Percentiles rank a stretch among this genome's conserved stretches.
These are phyloP conservation scores for Theocolax elegans DNA, from an alignment of 1,140 invertebrate species.

Conservation along the genomic window DNA sequence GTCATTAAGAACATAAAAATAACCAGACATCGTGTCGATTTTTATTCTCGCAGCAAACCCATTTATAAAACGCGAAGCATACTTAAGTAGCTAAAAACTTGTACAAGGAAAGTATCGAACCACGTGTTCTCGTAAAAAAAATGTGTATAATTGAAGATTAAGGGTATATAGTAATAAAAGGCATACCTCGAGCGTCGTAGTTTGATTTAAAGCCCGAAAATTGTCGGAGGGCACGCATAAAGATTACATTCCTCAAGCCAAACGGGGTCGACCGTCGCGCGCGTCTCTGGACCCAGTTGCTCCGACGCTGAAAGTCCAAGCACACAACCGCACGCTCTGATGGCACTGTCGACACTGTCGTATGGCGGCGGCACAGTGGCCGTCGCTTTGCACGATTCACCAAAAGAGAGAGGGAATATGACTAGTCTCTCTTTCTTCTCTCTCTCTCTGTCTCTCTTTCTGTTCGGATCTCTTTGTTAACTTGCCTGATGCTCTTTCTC, in stretches of 20 bases:
- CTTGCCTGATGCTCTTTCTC: too few relatives aligned
- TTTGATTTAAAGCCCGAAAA: slow-evolving; percentile 37
- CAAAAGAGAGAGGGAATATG: not conserved
- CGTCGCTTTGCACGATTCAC: not conserved
- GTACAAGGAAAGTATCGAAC: too few relatives aligned
- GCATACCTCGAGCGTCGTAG: too few relatives aligned
- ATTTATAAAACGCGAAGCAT: too few relatives aligned
- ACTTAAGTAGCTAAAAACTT: too few relatives aligned
- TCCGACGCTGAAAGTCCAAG: slow-evolving; percentile 63
- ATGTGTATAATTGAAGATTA: too few relatives aligned
- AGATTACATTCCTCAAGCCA: slow-evolving; percentile 63
- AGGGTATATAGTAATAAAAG: too few relatives aligned
- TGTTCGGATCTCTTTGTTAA: too few relatives aligned
- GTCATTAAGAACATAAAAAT: too few relatives aligned
- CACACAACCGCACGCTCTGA: slow-evolving; percentile 47
- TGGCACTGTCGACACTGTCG: slow-evolving; percentile 42
- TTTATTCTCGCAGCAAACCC: too few relatives aligned
- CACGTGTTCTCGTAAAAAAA: too few relatives aligned
- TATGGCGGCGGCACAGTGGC: not conserved
- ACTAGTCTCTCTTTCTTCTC: not conserved
- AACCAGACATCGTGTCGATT: too few relatives aligned
- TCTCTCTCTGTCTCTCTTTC: not conserved
- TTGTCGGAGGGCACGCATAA: slow-evolving; percentile 47
- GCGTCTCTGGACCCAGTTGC: slow-evolving; percentile 59
- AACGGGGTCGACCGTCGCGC: slow-evolving; percentile 42